Evolutionary conservation across 2,888 invertebrate species (phyloP).

Genomic region (Drosophila meridiana): DNA sequence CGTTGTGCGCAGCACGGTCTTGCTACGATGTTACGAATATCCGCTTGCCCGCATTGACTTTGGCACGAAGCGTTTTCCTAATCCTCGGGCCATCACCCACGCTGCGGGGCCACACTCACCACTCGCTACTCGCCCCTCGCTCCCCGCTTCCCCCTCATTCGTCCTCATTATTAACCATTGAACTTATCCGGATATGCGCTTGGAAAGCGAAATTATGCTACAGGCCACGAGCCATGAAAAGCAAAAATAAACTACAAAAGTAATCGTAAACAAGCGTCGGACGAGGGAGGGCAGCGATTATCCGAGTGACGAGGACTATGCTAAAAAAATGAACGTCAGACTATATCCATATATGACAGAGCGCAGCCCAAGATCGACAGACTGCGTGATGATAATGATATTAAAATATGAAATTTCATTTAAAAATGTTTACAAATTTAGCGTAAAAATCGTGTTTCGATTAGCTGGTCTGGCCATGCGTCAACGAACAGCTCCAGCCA

Average conservation of each 20-base stretch:
- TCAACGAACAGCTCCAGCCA: neutral
- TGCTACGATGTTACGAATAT: constrained; percentile 59
- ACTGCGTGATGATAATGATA: no score
- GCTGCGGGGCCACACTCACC: neutral
- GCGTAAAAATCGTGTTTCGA: neutral
- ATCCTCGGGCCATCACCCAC: constrained; percentile 38
- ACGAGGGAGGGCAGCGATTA: neutral
- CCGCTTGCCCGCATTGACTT: constrained; percentile 65
- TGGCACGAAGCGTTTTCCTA: constrained; percentile 56
- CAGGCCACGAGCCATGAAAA: constrained; percentile 45
- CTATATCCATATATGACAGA: no score
- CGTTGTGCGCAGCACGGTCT: constrained; percentile 28
- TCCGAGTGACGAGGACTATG: neutral
- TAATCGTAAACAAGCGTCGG: constrained; percentile 47
- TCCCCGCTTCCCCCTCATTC: neutral
- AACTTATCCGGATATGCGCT: constrained; percentile 65
- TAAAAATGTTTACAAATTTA: constrained; percentile 7
- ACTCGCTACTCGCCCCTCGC: neutral
- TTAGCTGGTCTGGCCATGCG: neutral
- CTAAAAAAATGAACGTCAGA: neutral
- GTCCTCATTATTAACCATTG: constrained; percentile 20
- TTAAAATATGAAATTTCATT: neutral
- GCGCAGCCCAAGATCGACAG: neutral
- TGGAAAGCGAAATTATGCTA: constrained; percentile 67
- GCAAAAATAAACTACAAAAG: constrained; percentile 53